phyloP scores from a whole-genome alignment of 1,140 invertebrate species.

The Drosophila nigromelanica region DNA sequence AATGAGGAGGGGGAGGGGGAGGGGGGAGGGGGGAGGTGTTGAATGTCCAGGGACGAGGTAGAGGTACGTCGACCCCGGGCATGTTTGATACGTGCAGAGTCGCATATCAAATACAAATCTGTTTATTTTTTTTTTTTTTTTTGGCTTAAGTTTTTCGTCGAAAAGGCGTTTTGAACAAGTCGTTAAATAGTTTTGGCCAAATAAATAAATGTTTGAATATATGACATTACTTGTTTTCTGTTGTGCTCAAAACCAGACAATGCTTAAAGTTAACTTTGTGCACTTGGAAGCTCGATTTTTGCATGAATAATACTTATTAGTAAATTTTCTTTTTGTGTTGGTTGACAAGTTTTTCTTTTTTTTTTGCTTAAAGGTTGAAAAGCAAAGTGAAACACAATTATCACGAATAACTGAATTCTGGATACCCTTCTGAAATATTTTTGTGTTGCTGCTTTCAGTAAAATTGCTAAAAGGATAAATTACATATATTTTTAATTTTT shows the following conservation, averaged over 20 bases:
- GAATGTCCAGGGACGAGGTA: conserved; percentile 4
- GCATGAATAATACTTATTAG: no score
- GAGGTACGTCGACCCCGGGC: background rate
- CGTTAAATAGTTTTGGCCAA: conserved; percentile 1
- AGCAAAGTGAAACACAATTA: no score
- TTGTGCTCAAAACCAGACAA: background rate
- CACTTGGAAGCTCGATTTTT: no score
- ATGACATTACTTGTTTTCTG: background rate
- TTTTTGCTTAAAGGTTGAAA: no score
- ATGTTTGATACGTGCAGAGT: conserved; percentile 62
- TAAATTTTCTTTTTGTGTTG: no score
- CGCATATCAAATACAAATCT: conserved; percentile 54
- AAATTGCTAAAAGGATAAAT: no score
- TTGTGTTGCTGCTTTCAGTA: no score
- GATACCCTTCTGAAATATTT: no score
- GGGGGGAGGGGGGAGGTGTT: background rate
- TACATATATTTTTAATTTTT: background rate
- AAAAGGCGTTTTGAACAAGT: conserved; percentile 43
- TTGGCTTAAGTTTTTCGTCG: conserved; percentile 41
- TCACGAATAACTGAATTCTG: no score
- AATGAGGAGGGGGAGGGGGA: no score
- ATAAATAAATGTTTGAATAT: conserved; percentile 30
- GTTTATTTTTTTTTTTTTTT: conserved; percentile 16
- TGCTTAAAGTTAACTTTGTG: no score
- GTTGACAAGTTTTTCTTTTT: no score